Percentiles rank a stretch among this genome's conserved stretches.
Evolutionary conservation across 53 echinoderm and acorn worm species (phyloP).

Genomic region (Luidia sarsii): DNA sequence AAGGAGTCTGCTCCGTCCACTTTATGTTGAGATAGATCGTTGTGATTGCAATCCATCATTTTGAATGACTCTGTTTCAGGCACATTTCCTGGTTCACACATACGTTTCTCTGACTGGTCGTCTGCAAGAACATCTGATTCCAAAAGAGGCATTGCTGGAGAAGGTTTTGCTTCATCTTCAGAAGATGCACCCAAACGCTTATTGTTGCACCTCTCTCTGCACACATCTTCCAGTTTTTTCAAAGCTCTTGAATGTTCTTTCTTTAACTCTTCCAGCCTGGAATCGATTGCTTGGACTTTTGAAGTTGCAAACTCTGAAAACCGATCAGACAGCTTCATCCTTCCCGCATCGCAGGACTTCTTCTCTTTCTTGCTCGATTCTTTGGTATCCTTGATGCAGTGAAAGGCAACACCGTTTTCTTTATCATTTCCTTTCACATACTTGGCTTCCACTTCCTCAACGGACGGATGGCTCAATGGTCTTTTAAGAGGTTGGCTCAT

Average conservation of each 20-base stretch:
- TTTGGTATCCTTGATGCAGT: neutral
- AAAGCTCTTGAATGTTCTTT: neutral
- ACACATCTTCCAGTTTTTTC: slow-evolving; percentile 24
- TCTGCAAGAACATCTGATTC: too few relatives aligned
- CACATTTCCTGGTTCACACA: too few relatives aligned
- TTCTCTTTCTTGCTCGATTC: slow-evolving; percentile 32
- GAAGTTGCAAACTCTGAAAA: slow-evolving; percentile 8
- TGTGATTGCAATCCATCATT: too few relatives aligned
- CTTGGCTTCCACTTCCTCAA: too few relatives aligned
- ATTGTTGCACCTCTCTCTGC: slow-evolving; percentile 17
- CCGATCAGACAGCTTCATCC: slow-evolving; percentile 40
- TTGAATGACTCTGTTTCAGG: too few relatives aligned
- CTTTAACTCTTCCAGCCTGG: slow-evolving; percentile 10
- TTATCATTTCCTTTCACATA: slow-evolving; percentile 19
- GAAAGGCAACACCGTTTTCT: neutral
- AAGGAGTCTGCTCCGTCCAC: too few relatives aligned
- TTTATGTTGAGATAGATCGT: too few relatives aligned
- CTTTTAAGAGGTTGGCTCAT: too few relatives aligned
- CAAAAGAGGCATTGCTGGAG: too few relatives aligned
- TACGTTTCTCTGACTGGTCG: too few relatives aligned
- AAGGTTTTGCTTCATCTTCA: too few relatives aligned
- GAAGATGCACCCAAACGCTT: slow-evolving; percentile 8
- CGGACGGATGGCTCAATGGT: too few relatives aligned
- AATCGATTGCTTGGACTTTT: neutral
- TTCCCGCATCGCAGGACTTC: neutral